Evolutionary conservation across 1,140 invertebrate genomes (phyloP).

Genomic region (Drosophila virilis): DNA sequence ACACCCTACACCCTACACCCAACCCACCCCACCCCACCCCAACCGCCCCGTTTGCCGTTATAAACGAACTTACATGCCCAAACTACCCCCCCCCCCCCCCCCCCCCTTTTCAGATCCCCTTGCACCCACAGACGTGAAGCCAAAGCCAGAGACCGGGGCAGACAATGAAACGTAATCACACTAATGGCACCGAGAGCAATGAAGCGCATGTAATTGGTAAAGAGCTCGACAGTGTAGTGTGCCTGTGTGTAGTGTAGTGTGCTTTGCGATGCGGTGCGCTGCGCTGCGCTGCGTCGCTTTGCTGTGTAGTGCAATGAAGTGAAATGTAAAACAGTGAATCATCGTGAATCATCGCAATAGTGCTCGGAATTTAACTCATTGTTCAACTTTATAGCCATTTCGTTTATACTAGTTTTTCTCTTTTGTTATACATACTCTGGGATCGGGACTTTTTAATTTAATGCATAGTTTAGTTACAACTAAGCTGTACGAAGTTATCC

Average conservation of each 20-base stretch:
- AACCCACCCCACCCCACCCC: not conserved
- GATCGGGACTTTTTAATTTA: too few species aligned
- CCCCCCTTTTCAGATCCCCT: too few species aligned
- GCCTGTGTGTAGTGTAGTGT: slow-evolving; percentile 37
- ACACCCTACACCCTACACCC: slow-evolving; percentile 18
- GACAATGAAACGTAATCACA: slow-evolving; percentile 83
- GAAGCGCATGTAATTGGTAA: slow-evolving; percentile 83
- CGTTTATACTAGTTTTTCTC: slow-evolving; percentile 14
- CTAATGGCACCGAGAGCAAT: slow-evolving; percentile 81
- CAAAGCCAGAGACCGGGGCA: slow-evolving; percentile 58
- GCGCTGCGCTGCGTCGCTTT: slow-evolving; percentile 1
- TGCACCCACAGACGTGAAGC: slow-evolving; percentile 28
- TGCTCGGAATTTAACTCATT: slow-evolving; percentile 16
- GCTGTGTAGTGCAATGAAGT: slow-evolving; percentile 44
- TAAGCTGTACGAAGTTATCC: too few species aligned
- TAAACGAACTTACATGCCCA: slow-evolving; percentile 28
- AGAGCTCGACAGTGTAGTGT: slow-evolving; percentile 75
- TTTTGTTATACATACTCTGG: not conserved
- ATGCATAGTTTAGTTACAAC: too few species aligned
- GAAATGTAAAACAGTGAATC: slow-evolving; percentile 53
- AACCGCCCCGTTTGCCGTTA: not conserved
- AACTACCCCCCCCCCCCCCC: not conserved
- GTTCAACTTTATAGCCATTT: slow-evolving; percentile 15
- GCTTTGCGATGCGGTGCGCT: slow-evolving; percentile 10
- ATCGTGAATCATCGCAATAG: slow-evolving; percentile 43